A percentile compares a stretch with the other conserved stretches of the same genome.
Evolutionary conservation across 2,113 vertebrate species (phyloP).

Genomic region (Origma solitaria): DNA sequence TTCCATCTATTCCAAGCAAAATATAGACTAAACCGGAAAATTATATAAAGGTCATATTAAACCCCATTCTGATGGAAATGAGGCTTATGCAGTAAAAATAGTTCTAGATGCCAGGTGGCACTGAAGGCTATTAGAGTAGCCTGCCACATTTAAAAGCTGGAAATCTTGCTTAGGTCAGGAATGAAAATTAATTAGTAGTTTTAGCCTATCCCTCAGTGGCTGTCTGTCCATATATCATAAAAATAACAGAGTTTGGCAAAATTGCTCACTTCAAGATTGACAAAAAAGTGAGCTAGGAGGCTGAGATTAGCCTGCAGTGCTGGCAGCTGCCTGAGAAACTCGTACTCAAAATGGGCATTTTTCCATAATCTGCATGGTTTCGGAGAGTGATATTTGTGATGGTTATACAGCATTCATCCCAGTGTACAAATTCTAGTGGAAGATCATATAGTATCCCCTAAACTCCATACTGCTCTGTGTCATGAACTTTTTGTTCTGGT

Average conservation of each 20-base stretch:
- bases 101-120: neutral
- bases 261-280: neutral
- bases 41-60: conserved; percentile 12
- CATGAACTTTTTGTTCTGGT: neutral
- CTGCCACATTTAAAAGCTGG: neutral
- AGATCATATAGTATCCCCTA: accelerated
- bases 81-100: conserved; percentile 8
- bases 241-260: neutral
- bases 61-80: conserved; percentile 6
- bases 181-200: conserved; percentile 19
- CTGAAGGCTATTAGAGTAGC: neutral
- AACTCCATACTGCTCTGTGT: neutral
- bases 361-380: neutral
- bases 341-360: neutral
- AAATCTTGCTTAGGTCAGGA: conserved; percentile 17
- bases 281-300: neutral
- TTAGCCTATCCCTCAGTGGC: neutral
- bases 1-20: conserved; percentile 20
- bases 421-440: neutral
- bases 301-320: neutral
- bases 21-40: conserved; percentile 14
- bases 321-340: neutral
- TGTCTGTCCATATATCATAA: neutral
- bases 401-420: neutral
- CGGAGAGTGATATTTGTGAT: neutral